Evolutionary conservation across 2,113 vertebrate genomes (phyloP).

Genomic region (Turdus rufiventris): DNA sequence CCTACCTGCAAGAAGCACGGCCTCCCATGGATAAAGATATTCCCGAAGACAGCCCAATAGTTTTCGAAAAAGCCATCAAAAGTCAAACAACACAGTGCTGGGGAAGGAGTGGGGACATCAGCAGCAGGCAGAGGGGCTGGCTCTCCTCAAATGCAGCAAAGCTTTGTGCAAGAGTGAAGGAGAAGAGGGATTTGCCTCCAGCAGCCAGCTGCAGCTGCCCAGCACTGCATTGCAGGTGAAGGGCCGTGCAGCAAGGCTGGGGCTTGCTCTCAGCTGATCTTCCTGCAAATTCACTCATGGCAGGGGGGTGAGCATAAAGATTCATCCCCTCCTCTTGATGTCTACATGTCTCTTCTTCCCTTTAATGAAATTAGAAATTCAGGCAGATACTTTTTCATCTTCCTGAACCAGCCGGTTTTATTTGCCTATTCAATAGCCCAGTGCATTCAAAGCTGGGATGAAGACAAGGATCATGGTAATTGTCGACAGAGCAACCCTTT

Average conservation of each 20-base stretch:
- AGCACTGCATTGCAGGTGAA: constrained; percentile 91
- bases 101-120: neutral
- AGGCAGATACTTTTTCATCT: constrained; percentile 1
- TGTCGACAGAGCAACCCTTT: neutral
- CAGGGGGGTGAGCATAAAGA: neutral
- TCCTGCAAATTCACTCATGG: constrained; percentile 24
- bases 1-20: constrained; percentile 86
- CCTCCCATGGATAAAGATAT: constrained; percentile 79
- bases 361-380: neutral
- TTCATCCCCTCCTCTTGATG: neutral
- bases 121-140: constrained; percentile 3
- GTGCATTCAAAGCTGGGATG: neutral
- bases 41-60: constrained; percentile 35
- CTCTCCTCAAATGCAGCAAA: neutral
- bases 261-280: constrained; percentile 16
- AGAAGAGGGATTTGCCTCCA: constrained; percentile 52
- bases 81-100: neutral
- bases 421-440: constrained; percentile 34
- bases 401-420: constrained; percentile 34
- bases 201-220: constrained; percentile 76
- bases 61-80: constrained; percentile 73
- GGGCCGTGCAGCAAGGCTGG: constrained; percentile 48
- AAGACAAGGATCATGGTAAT: neutral
- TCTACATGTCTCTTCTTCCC: neutral
- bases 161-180: constrained; percentile 46